A percentile compares a stretch with the other conserved stretches of the same genome.
Evolutionary conservation across 2,888 invertebrate genomes (phyloP).

Genomic region (Micoletzkya japonica): DNA sequence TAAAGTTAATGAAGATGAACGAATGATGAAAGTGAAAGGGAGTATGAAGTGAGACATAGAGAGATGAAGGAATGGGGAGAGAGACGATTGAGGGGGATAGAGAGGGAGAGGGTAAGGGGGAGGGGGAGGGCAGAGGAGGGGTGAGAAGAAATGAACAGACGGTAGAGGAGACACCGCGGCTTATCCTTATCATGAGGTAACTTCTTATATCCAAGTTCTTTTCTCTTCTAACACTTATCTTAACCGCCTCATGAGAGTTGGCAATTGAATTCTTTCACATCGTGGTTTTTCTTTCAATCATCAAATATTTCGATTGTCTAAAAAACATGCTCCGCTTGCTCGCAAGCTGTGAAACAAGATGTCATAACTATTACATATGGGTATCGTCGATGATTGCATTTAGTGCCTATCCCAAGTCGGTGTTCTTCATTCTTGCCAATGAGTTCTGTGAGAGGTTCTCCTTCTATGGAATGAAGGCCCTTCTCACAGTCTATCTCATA

Average conservation of each 20-base stretch:
- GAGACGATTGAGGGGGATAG: background rate
- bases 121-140: background rate
- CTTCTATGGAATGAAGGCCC: constrained; percentile 64
- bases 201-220: no score
- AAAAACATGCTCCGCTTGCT: no score
- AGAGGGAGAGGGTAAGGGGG: background rate
- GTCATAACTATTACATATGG: no score
- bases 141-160: background rate
- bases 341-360: no score
- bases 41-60: no score
- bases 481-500: constrained; percentile 59
- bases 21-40: no score
- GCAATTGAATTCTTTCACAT: background rate
- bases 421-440: constrained; percentile 90
- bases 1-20: no score
- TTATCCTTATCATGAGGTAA: no score
- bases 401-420: constrained; percentile 63
- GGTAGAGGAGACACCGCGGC: background rate
- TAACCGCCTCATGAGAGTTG: background rate
- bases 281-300: background rate
- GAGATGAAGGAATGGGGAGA: no score
- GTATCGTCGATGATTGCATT: no score
- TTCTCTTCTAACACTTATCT: constrained; percentile 9
- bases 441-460: constrained; percentile 84
- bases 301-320: no score